phyloP scores from a whole-genome alignment of 2,113 vertebrate genomes.

The Tyto alba region DNA sequence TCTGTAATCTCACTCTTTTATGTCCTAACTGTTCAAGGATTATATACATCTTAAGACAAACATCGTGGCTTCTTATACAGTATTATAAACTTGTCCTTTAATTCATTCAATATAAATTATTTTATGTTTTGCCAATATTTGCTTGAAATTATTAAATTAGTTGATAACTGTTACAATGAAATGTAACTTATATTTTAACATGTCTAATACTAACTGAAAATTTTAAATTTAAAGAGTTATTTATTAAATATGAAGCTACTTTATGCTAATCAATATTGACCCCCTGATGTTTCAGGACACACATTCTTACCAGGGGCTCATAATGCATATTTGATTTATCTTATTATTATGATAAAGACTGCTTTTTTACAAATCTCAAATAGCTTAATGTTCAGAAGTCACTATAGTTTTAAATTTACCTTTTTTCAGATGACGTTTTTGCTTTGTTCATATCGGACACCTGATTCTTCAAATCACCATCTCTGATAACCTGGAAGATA shows the following conservation, averaged over 20 bases:
- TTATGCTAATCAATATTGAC: neutral
- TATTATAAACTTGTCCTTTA: neutral
- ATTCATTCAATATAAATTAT: neutral
- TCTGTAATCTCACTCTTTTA: neutral
- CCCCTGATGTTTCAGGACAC: neutral
- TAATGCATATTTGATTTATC: neutral
- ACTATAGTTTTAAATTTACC: constrained; percentile 67
- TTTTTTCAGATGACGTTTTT: constrained; percentile 89
- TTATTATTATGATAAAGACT: neutral
- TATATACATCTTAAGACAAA: neutral
- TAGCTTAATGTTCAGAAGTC: neutral
- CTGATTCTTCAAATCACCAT: constrained; percentile 75
- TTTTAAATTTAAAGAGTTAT: neutral
- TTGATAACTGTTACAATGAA: neutral
- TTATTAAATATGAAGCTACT: neutral
- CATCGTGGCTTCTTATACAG: neutral
- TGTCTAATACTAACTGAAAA: neutral
- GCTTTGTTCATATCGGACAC: constrained; percentile 86
- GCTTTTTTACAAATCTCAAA: neutral
- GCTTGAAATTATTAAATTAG: neutral
- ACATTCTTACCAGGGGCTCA: neutral
- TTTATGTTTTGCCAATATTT: neutral
- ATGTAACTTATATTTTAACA: neutral
- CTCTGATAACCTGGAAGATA: constrained; percentile 72
- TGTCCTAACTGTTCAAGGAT: neutral